Conservation (phyloP, 2,113 vertebrate species). For the Pteropus alecto region DNA sequence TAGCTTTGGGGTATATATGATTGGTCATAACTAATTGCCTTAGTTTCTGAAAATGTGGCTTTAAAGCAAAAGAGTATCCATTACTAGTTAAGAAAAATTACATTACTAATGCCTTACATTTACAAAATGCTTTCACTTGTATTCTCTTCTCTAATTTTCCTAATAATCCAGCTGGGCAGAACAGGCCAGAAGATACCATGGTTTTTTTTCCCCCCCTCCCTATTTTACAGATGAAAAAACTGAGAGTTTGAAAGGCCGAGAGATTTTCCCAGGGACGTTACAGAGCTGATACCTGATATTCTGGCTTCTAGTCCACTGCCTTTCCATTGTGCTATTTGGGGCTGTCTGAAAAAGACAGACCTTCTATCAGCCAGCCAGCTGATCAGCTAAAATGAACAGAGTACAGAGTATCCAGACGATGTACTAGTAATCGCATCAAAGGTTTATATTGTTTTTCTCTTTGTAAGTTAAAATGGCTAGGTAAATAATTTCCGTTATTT, state of each 20-base stretch:
- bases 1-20: conserved; percentile 37
- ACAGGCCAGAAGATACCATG: neutral
- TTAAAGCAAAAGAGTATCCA: conserved; percentile 17
- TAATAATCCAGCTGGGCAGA: neutral
- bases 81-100: conserved; percentile 25
- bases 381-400: neutral
- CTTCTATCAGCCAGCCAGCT: neutral
- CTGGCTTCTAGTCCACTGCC: neutral
- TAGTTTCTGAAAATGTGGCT: conserved; percentile 47
- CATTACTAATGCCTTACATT: neutral
- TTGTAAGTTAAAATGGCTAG: conserved; percentile 29
- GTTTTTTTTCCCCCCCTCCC: neutral
- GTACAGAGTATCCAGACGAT: neutral
- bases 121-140: conserved; percentile 42
- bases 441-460: neutral
- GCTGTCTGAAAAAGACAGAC: conserved; percentile 25
- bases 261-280: conserved; percentile 43
- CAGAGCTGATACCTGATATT: conserved; percentile 48
- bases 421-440: neutral
- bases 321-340: neutral
- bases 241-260: conserved; percentile 18
- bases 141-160: neutral
- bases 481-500: conserved; percentile 34
- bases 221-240: conserved; percentile 50
- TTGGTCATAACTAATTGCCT: conserved; percentile 39